These are phyloP conservation scores for Mamestra brassicae DNA, from an alignment of 2,888 invertebrate species.

Conservation along the genomic window DNA sequence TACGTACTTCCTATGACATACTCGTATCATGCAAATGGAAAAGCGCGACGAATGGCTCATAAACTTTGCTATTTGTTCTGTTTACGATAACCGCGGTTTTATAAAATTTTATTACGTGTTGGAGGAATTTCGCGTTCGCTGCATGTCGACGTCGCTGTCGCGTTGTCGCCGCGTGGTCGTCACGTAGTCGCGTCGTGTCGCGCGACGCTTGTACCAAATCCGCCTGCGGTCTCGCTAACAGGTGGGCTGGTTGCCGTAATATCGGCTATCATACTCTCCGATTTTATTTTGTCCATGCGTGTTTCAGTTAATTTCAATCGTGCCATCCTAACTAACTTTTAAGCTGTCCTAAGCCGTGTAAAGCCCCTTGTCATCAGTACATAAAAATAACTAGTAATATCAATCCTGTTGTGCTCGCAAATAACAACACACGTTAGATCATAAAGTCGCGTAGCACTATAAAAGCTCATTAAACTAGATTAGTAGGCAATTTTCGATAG, in stretches of 20 bases:
- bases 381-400: slow-evolving; percentile 31
- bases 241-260: slow-evolving; percentile 53
- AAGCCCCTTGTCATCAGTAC: slow-evolving; percentile 40
- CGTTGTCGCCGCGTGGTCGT: slow-evolving; percentile 62
- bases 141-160: slow-evolving; percentile 61
- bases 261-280: slow-evolving; percentile 41
- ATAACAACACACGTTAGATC: slow-evolving; percentile 43
- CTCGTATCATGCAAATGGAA: slow-evolving; percentile 87
- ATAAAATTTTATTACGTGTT: slow-evolving; percentile 85
- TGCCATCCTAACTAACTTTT: slow-evolving; percentile 37
- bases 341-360: slow-evolving; percentile 42
- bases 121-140: slow-evolving; percentile 77
- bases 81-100: slow-evolving; percentile 89
- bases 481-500: slow-evolving; percentile 8
- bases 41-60: slow-evolving; percentile 87
- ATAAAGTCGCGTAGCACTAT: slow-evolving; percentile 24
- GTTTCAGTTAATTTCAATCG: slow-evolving; percentile 32
- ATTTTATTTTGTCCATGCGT: slow-evolving; percentile 34
- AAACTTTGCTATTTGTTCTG: slow-evolving; percentile 88
- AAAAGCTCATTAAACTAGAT: slow-evolving; percentile 31
- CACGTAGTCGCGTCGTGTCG: slow-evolving; percentile 52
- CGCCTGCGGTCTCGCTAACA: slow-evolving; percentile 61
- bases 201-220: slow-evolving; percentile 50
- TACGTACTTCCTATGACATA: slow-evolving; percentile 77
- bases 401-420: slow-evolving; percentile 38